Conservation (phyloP, 1,140 invertebrate genomes). For the Dolichoris vasculosae region DNA sequence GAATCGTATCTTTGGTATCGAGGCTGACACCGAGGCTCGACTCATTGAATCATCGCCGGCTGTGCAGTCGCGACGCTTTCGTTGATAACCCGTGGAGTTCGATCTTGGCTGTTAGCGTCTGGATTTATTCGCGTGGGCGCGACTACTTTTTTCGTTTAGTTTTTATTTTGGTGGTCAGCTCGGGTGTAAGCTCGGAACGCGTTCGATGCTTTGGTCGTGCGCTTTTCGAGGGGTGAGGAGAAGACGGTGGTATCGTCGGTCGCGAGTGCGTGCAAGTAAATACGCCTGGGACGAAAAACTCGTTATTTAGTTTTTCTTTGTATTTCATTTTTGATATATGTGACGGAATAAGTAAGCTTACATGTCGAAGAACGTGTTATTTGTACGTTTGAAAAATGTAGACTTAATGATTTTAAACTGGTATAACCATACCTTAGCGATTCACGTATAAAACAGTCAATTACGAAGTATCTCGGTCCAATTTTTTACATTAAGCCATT, state of each 20-base stretch:
- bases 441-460: neutral
- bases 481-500: neutral
- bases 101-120: too few relatives aligned
- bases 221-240: too few relatives aligned
- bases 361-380: neutral
- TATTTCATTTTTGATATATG: neutral
- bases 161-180: too few relatives aligned
- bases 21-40: too few relatives aligned
- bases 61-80: too few relatives aligned
- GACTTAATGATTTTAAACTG: slow-evolving; percentile 3
- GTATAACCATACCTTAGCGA: neutral
- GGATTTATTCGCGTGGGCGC: too few relatives aligned
- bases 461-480: neutral
- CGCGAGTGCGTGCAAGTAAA: neutral
- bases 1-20: too few relatives aligned
- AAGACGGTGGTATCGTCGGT: too few relatives aligned
- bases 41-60: too few relatives aligned
- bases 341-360: neutral
- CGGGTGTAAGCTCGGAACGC: too few relatives aligned
- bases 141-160: too few relatives aligned
- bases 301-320: neutral
- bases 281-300: neutral
- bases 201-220: neutral
- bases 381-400: neutral
- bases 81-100: too few relatives aligned